Evolutionary conservation across 2,113 vertebrate species (phyloP).

Genomic region (Garra rufa): DNA sequence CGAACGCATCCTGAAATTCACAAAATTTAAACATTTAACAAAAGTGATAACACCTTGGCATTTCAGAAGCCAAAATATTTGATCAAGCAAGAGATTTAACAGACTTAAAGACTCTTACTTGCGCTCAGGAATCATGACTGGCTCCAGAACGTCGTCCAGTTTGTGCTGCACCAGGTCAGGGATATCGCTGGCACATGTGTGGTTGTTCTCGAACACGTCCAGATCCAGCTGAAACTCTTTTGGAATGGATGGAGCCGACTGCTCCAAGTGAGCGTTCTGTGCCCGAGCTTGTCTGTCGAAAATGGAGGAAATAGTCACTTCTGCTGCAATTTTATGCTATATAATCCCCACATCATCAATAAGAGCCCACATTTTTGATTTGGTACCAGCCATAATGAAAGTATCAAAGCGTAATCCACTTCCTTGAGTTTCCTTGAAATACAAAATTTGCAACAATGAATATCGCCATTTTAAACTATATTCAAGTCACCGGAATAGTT

Average conservation of each 20-base stretch:
- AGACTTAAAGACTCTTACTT: conserved; percentile 79
- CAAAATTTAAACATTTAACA: not conserved
- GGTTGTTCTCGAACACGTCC: conserved; percentile 96
- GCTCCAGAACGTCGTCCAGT: conserved; percentile 95
- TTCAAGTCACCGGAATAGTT: too few relatives aligned
- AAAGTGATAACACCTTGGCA: not conserved
- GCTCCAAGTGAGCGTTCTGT: conserved; percentile 84
- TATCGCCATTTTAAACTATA: not conserved
- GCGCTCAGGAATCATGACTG: conserved; percentile 92
- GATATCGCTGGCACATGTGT: conserved; percentile 86
- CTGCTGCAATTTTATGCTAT: not conserved
- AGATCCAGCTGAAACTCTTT: conserved; percentile 96
- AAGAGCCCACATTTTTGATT: not conserved
- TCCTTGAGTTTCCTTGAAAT: not conserved
- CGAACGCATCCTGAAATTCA: conserved; percentile 85
- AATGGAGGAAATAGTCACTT: not conserved
- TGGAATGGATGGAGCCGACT: conserved; percentile 82
- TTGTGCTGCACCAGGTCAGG: conserved; percentile 97
- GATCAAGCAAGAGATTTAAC: too few relatives aligned
- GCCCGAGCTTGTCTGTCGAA: conserved; percentile 87
- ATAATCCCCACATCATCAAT: not conserved
- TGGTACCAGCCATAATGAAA: not conserved
- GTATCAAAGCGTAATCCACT: not conserved
- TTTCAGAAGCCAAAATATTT: not conserved
- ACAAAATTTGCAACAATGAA: not conserved